Percentiles rank a stretch among this genome's conserved stretches.
These are phyloP conservation scores for Cerceris rybyensis DNA, from an alignment of 2,888 invertebrate genomes.

Conservation along the genomic window DNA sequence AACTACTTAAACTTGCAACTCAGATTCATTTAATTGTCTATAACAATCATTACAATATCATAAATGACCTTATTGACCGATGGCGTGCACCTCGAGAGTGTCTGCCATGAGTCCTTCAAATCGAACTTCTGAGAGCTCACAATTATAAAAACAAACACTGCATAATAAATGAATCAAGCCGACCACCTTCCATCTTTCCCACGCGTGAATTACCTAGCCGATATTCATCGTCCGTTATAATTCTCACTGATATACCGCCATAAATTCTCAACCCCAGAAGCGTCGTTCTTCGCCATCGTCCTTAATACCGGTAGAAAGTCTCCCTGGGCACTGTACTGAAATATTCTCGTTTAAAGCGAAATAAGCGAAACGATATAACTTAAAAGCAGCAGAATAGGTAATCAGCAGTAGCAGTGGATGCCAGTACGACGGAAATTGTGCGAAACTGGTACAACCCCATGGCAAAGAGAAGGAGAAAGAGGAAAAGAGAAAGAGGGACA, in stretches of 20 bases:
- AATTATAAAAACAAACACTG: too few relatives aligned
- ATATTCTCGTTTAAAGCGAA: conserved; percentile 56
- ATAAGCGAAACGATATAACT: conserved; percentile 55
- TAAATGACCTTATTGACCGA: too few relatives aligned
- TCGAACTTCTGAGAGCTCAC: too few relatives aligned
- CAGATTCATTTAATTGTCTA: too few relatives aligned
- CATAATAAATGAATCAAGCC: too few relatives aligned
- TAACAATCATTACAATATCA: too few relatives aligned
- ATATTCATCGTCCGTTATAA: conserved; percentile 44
- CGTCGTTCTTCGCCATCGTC: conserved; percentile 18
- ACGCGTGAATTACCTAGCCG: not conserved
- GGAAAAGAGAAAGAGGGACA: not conserved
- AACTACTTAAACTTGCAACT: too few relatives aligned
- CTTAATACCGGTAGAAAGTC: conserved; percentile 28
- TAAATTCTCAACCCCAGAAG: conserved; percentile 7
- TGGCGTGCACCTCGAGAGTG: too few relatives aligned
- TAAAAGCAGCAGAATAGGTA: conserved; percentile 47
- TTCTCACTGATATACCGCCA: conserved; percentile 48
- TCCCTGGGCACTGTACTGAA: conserved; percentile 25
- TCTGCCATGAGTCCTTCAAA: too few relatives aligned
- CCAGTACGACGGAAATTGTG: conserved; percentile 59
- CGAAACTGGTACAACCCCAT: conserved; percentile 55
- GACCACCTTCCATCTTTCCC: too few relatives aligned
- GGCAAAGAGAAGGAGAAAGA: conserved; percentile 8
- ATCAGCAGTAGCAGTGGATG: conserved; percentile 60